phyloP scores from a whole-genome alignment of 30 jellyfish, hydroid and myxozoan species.

The Aurelia sp. region DNA sequence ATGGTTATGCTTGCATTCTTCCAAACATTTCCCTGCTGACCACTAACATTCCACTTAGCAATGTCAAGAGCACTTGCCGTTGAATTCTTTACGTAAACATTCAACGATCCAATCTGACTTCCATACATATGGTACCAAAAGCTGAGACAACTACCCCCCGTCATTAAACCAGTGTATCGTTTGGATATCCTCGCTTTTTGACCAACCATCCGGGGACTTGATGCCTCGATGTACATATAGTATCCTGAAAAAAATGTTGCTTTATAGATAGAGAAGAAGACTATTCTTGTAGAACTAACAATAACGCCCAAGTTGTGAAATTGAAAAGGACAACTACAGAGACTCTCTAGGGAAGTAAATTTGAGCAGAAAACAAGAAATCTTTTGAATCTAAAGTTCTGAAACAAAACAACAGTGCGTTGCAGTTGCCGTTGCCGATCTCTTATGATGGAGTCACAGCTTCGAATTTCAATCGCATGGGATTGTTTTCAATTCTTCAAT shows the following conservation, averaged over 20 bases:
- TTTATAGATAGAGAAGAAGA: neutral
- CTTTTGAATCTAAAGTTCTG: too few relatives aligned
- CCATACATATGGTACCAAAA: slow-evolving; percentile 86
- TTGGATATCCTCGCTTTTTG: slow-evolving; percentile 48
- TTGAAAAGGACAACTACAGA: too few relatives aligned
- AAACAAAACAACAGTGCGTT: too few relatives aligned
- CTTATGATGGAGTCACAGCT: too few relatives aligned
- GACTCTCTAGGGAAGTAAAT: too few relatives aligned
- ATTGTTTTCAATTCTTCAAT: too few relatives aligned
- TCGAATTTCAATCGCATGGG: too few relatives aligned
- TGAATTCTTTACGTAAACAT: slow-evolving; percentile 35
- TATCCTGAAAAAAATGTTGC: slow-evolving; percentile 30
- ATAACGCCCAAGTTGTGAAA: too few relatives aligned
- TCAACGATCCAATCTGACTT: slow-evolving; percentile 46
- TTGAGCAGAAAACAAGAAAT: too few relatives aligned
- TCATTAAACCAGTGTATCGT: slow-evolving; percentile 37
- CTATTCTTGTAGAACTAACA: neutral
- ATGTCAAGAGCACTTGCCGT: neutral
- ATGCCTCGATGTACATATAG: slow-evolving; percentile 77
- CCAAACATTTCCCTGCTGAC: slow-evolving; percentile 85
- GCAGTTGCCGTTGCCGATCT: too few relatives aligned
- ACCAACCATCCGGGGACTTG: slow-evolving; percentile 46
- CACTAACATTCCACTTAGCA: slow-evolving; percentile 57
- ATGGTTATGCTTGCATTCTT: slow-evolving; percentile 49
- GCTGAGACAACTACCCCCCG: slow-evolving; percentile 77